Evolutionary conservation across 2,888 invertebrate genomes (phyloP), one percentile per base, ranked within the genome.

Genomic region (Andrena flavipes): DNA sequence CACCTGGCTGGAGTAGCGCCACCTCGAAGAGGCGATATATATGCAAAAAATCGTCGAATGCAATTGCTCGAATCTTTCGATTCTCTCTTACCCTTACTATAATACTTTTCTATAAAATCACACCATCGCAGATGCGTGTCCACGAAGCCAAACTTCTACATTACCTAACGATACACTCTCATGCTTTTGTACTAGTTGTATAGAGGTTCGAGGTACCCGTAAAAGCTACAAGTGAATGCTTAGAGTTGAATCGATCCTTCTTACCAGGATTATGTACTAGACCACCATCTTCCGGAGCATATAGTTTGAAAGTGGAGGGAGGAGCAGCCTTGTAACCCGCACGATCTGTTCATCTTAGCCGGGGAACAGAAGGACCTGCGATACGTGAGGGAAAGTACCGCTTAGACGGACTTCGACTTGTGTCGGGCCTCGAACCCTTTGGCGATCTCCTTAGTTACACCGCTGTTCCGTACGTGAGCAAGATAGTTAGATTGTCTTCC

Each of bases 401-500:
- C 81, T 83, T 72, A 68, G 81, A 73, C 77, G 80, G 84, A 86
- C 79, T 84, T 85, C 73, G 75, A 73, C 80, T 76, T 73, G 67
- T 76, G 64, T 63, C 54, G 77, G 71, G 54, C 73, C 70, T 68
- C 70, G 76, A 84, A 81, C 79, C 84, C 79, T 76, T 85, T 84
- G 85, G 84, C 82, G 84, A 85, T 81, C 80, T 82, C 72, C 80
- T 84, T 88, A 84, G 80, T 87, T 87, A 82, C 87, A 60, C 54
- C 77, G 65, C 69, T 81, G 83, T 85, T 76, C 79, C 68, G 81
- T 84, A 87, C 86, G 84, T 83, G 82, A 76, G 84, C 80, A 83
- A 88, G 86, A 86, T 87, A 88, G 88, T 89, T 89, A 86, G 86
- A 88, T 89, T 89, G 86, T 87, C 84, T 89, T 89, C 77, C n/a